These are phyloP conservation scores for Porites cylindrica DNA, from an alignment of 92 coral and sea anemone genomes.

Conservation along the genomic window DNA sequence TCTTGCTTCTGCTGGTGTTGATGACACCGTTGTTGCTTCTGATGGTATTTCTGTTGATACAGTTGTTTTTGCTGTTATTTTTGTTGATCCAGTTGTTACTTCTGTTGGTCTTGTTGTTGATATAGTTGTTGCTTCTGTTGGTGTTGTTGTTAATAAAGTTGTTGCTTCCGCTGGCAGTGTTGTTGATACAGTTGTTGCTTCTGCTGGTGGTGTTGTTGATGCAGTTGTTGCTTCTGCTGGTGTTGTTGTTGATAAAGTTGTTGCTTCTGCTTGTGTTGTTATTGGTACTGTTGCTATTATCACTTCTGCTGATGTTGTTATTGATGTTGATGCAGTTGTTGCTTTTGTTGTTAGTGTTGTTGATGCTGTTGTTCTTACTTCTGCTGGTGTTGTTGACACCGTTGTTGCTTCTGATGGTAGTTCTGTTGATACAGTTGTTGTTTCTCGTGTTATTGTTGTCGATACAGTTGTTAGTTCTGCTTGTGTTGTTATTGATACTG, in stretches of 20 bases:
- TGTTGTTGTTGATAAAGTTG: background rate
- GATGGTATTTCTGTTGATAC: too few species aligned
- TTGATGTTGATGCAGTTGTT: background rate
- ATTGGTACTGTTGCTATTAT: background rate
- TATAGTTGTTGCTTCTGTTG: conserved; percentile 1
- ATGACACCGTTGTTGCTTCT: too few species aligned
- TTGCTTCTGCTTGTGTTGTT: background rate
- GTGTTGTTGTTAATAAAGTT: background rate
- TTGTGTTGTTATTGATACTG: background rate
- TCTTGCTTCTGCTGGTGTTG: too few species aligned
- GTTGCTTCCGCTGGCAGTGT: background rate
- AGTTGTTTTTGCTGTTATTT: too few species aligned
- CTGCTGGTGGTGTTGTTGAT: background rate
- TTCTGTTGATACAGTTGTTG: too few species aligned
- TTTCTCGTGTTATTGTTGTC: too few species aligned
- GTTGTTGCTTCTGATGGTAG: too few species aligned
- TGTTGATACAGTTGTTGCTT: background rate
- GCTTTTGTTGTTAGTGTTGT: background rate
- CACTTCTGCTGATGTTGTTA: background rate
- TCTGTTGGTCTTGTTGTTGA: too few species aligned
- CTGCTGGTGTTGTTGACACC: background rate
- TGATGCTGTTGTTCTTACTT: background rate
- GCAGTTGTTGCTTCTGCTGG: background rate
- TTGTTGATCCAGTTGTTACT: too few species aligned
- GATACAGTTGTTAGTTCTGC: background rate